Evolutionary conservation across 2,797 vertebrate species (phyloP).

Genomic region (Periophthalmus magnuspinnatus): DNA sequence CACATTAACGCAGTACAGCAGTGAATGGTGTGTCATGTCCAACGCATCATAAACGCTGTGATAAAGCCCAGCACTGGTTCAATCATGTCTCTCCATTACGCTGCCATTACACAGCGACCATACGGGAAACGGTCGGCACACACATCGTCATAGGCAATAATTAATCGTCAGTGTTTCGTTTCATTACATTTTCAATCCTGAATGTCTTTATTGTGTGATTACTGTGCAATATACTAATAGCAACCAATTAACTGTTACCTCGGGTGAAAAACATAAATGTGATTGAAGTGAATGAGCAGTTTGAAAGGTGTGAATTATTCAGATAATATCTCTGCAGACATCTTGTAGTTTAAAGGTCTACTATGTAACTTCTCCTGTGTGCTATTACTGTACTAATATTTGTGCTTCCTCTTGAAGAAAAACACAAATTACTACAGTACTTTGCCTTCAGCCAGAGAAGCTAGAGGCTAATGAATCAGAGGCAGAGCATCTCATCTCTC

Average conservation of each 20-base stretch:
- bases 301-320: not conserved
- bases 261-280: not conserved
- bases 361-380: too few relatives aligned
- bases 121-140: not conserved
- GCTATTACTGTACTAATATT: too few relatives aligned
- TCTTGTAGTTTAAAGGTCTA: not conserved
- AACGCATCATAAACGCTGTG: slow-evolving; percentile 5
- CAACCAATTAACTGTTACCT: not conserved
- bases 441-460: not conserved
- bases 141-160: not conserved
- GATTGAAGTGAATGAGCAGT: not conserved
- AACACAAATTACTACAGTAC: too few relatives aligned
- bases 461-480: too few relatives aligned
- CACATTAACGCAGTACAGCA: not conserved
- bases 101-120: not conserved
- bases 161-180: not conserved
- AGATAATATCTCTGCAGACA: not conserved
- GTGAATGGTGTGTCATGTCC: slow-evolving; percentile 6
- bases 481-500: too few relatives aligned
- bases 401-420: too few relatives aligned
- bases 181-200: not conserved
- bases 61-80: slow-evolving; percentile 13
- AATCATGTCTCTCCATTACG: slow-evolving; percentile 9
- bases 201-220: not conserved
- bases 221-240: not conserved